phyloP scores from a whole-genome alignment of 2,888 invertebrate genomes.

The Nemurella pictetii region DNA sequence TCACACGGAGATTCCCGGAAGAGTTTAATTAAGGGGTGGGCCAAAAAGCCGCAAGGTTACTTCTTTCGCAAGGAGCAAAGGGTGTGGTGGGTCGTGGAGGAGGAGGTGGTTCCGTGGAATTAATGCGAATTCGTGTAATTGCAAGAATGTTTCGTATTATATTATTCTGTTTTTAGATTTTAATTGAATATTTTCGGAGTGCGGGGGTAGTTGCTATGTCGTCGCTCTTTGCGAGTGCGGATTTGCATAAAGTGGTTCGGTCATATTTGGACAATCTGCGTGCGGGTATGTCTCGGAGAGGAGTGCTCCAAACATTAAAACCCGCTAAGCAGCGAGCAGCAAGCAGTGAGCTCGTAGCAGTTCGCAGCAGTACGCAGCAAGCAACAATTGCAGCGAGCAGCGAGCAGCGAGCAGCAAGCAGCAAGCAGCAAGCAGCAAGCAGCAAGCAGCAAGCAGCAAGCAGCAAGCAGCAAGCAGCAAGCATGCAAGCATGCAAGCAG shows the following conservation, averaged over 20 bases:
- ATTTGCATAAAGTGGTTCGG: background rate
- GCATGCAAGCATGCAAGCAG: background rate
- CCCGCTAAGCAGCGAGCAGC: background rate
- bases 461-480: background rate
- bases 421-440: background rate
- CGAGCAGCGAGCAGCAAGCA: background rate
- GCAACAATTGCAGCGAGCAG: too few species aligned
- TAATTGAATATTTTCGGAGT: background rate
- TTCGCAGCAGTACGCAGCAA: too few species aligned
- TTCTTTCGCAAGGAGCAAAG: background rate
- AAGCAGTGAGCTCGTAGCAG: background rate
- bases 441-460: background rate
- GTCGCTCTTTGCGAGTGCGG: background rate
- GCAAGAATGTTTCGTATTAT: slow-evolving; percentile 6
- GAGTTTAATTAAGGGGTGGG: background rate
- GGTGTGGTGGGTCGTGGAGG: background rate
- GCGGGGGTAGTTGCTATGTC: background rate
- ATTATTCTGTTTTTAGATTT: background rate
- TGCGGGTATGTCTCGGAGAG: background rate
- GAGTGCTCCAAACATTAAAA: background rate
- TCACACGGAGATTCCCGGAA: background rate
- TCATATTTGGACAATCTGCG: background rate
- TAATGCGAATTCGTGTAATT: background rate
- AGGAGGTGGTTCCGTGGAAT: background rate
- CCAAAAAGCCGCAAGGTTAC: background rate